Percentiles rank a stretch among this genome's conserved stretches.
Evolutionary conservation across 2,797 vertebrate species (phyloP).

Genomic region (Garrulus glandarius): DNA sequence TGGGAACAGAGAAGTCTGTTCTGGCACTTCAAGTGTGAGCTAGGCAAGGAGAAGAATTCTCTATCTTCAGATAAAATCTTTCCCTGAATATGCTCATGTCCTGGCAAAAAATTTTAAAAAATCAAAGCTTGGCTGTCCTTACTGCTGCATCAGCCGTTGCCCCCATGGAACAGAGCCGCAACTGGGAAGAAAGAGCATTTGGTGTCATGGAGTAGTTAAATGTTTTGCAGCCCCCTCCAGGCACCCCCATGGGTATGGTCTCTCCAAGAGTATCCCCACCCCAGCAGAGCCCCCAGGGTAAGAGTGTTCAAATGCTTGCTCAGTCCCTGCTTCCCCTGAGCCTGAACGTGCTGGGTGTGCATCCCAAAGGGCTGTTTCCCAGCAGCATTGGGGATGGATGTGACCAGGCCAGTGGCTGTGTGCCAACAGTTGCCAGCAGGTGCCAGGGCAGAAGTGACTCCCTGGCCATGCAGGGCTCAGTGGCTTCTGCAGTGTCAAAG

Average conservation of each 20-base stretch:
- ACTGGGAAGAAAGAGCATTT: background rate
- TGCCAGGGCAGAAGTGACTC: background rate
- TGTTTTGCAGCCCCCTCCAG: background rate
- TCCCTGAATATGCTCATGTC: background rate
- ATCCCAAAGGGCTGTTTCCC: background rate
- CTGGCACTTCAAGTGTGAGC: slow-evolving; percentile 24
- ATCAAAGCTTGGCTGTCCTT: background rate
- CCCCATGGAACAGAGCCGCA: background rate
- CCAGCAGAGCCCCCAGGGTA: background rate
- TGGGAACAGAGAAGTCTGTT: slow-evolving; percentile 10
- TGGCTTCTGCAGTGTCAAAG: background rate
- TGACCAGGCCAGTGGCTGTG: rapidly evolving
- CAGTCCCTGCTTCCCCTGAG: rapidly evolving
- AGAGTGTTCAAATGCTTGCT: rapidly evolving
- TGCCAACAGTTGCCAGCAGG: background rate
- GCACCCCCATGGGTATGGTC: background rate
- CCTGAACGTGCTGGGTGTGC: rapidly evolving
- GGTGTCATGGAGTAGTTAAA: background rate
- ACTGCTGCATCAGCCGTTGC: background rate
- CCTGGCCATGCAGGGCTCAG: background rate
- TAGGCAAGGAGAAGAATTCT: background rate
- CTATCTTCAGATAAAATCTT: background rate
- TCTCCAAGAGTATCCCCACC: background rate
- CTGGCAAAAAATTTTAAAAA: background rate
- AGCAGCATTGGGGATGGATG: background rate